Base-by-base conservation (phyloP, 2,888 invertebrate genomes). In the Bedellia somnulentella region DNA sequence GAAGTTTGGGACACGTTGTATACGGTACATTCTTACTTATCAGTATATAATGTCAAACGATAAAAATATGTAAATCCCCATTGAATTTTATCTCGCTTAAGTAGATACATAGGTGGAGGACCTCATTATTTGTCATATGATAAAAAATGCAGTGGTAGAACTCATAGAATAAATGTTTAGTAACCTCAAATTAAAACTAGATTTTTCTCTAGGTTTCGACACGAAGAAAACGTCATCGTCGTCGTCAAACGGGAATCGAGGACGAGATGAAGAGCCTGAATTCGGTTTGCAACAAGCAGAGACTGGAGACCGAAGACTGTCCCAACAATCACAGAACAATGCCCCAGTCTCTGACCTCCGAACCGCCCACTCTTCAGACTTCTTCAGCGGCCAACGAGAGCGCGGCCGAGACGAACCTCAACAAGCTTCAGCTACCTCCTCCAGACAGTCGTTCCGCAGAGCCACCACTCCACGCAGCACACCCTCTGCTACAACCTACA, bases 221-320 rank as follows among this genome's bases (percentile, higher is more conserved):
- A 83, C 82, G 35, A 85, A 83, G 57, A 82, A 83, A 42, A 36
- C 62, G 43, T 78, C 18, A 18, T 18, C 18, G 18, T n/a, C 80
- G 24, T 47, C 66, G 39, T 41, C 56, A 39, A 24, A 27, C 13
- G 59, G 44, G 33, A 62, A 61, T 43, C 61, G 66, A 27, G 87
- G 87, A 50, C 62, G 67, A 27, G 87, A 87, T 50, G 85, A 86
- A 39, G 87, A 87, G 58, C 76, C 83, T 37, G 83, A 86, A 27
- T 86, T 83, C 55, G 81, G 83, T 46, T 70, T 88, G 28, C 87
- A 87, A 59, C 78, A 85, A 16, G 86, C 86, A 10, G 87, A 87
- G 63, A 70, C 68, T 63, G 85, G 56, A 64, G 87, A 68, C 43
- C 57, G 62, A 21, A 64, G 75, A n/a, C 44, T 63, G n/a, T 44